Evolutionary conservation across 1,140 invertebrate genomes (phyloP).

Genomic region (Parapsyche elsis): DNA sequence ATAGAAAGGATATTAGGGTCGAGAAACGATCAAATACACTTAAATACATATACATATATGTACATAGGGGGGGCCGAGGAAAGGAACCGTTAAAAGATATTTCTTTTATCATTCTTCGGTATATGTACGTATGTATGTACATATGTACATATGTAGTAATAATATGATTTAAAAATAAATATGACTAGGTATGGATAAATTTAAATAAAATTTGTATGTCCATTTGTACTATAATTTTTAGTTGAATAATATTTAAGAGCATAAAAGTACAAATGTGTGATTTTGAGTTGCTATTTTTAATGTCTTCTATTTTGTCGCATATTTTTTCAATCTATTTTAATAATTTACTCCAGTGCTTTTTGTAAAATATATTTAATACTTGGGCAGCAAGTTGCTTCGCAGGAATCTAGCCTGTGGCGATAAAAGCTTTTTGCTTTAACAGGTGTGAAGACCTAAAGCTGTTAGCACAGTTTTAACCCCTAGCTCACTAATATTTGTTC

Average conservation of each 20-base stretch:
- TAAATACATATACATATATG: neutral
- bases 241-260: too few relatives aligned
- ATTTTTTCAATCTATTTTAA: neutral
- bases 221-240: too few relatives aligned
- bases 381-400: constrained; percentile 7
- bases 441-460: constrained; percentile 40
- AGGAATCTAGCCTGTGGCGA: neutral
- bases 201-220: too few relatives aligned
- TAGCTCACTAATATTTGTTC: constrained; percentile 36
- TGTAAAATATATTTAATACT: neutral
- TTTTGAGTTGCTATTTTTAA: too few relatives aligned
- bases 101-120: neutral
- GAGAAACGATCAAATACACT: neutral
- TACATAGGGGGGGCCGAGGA: too few relatives aligned
- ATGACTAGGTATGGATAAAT: too few relatives aligned
- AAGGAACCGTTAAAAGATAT: too few relatives aligned
- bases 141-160: neutral
- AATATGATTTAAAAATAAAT: too few relatives aligned
- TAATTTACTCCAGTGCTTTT: neutral
- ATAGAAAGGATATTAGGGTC: constrained; percentile 26
- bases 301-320: too few relatives aligned
- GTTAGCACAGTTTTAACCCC: constrained; percentile 39
- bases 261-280: too few relatives aligned
- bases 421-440: constrained; percentile 43
- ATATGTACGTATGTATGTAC: neutral